Percentiles rank a stretch among this genome's conserved stretches.
These are phyloP conservation scores for Archivesica marissinica DNA, from an alignment of 1,140 invertebrate genomes.

Conservation along the genomic window DNA sequence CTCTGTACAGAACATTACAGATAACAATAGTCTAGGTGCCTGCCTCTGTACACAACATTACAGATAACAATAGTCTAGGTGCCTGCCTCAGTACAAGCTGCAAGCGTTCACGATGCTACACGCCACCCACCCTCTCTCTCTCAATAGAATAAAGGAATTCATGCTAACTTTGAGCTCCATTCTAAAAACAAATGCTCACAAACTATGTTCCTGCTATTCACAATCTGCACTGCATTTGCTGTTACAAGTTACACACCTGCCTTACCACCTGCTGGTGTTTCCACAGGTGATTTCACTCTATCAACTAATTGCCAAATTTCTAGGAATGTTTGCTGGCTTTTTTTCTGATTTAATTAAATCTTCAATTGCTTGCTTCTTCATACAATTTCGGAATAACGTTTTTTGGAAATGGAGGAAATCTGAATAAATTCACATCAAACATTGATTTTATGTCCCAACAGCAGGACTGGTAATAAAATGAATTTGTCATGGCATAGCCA, in stretches of 20 bases:
- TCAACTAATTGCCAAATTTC: background rate
- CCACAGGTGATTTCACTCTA: slow-evolving; percentile 1
- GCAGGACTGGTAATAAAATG: background rate
- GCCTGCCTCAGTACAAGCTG: background rate
- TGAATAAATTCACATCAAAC: background rate
- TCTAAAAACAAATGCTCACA: background rate
- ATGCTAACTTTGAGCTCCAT: background rate
- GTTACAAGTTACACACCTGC: background rate
- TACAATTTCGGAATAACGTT: background rate
- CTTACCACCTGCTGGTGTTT: background rate
- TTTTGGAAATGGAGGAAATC: background rate
- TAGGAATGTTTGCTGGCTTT: background rate
- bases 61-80: background rate
- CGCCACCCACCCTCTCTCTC: background rate
- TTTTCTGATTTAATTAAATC: slow-evolving; percentile 11
- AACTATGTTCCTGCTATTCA: background rate
- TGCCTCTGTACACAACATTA: too few relatives aligned
- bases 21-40: too few relatives aligned
- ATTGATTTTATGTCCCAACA: background rate
- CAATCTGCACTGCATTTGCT: background rate
- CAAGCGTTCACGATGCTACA: background rate
- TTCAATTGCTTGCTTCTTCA: background rate
- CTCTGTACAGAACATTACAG: too few relatives aligned
- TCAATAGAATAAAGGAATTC: background rate
- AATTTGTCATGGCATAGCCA: background rate